Evolutionary conservation across 2,888 invertebrate species (phyloP).

Genomic region (Caradrina kadenii): DNA sequence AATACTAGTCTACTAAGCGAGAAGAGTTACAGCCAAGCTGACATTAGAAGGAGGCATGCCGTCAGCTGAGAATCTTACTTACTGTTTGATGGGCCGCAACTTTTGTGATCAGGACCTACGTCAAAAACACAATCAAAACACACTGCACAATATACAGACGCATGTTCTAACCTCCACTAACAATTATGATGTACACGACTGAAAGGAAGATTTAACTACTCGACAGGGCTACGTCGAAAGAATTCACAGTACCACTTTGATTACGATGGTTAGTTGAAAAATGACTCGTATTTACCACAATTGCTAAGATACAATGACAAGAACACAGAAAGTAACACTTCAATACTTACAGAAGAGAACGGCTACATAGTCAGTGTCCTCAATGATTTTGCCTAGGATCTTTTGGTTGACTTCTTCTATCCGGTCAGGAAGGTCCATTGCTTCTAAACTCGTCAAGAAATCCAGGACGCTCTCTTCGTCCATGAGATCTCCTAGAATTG

Average conservation of each 20-base stretch:
- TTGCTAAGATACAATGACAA: constrained; percentile 81
- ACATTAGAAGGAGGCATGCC: constrained; percentile 84
- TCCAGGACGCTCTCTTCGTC: constrained; percentile 98
- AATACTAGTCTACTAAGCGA: constrained; percentile 82
- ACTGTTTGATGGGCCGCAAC: constrained; percentile 90
- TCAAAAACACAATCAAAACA: constrained; percentile 90
- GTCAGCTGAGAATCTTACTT: constrained; percentile 87
- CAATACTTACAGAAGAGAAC: constrained; percentile 97
- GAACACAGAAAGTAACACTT: constrained; percentile 69
- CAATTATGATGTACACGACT: constrained; percentile 73
- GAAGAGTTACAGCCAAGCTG: constrained; percentile 84
- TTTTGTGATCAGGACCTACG: constrained; percentile 91
- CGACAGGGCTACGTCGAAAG: constrained; percentile 78
- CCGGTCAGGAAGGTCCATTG: constrained; percentile 98
- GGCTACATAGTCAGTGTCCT: constrained; percentile 97
- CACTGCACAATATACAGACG: constrained; percentile 86
- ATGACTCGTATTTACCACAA: constrained; percentile 82
- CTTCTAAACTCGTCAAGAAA: constrained; percentile 97
- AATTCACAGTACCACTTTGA: constrained; percentile 73
- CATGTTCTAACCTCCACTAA: constrained; percentile 74
- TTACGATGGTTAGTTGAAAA: constrained; percentile 84
- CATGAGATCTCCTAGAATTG: constrained; percentile 96
- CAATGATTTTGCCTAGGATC: constrained; percentile 96
- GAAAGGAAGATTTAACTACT: constrained; percentile 75
- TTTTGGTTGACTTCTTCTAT: constrained; percentile 98